phyloP scores from a whole-genome alignment of 1,140 invertebrate genomes.

The Elymnias hypermnestra region DNA sequence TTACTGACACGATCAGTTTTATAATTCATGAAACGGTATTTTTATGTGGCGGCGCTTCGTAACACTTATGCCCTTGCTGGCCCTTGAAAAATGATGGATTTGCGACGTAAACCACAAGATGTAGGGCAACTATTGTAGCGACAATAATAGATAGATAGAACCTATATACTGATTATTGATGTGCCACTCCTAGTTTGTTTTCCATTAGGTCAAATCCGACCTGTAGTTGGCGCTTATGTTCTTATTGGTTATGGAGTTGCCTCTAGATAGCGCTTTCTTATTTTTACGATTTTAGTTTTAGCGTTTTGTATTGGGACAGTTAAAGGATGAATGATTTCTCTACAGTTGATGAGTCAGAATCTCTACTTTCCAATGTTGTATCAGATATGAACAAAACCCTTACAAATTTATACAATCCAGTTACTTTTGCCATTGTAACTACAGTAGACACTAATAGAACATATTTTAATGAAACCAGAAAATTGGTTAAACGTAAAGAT shows the following conservation, averaged over 20 bases:
- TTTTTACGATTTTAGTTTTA: no score
- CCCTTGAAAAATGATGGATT: no score
- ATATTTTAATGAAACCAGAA: constrained; percentile 57
- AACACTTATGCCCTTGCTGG: no score
- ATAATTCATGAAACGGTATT: constrained; percentile 53
- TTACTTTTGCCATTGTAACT: constrained; percentile 54
- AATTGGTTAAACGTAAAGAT: constrained; percentile 64
- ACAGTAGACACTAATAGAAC: constrained; percentile 52
- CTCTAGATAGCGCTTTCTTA: no score
- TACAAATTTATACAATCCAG: constrained; percentile 55
- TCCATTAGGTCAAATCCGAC: no score
- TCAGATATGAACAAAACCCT: constrained; percentile 65
- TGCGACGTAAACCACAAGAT: no score
- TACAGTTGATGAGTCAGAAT: constrained; percentile 63
- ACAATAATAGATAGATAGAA: no score
- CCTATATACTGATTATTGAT: no score
- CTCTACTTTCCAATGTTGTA: constrained; percentile 55
- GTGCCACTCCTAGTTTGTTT: no score
- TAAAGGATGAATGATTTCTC: constrained; percentile 43
- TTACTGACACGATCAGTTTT: constrained; percentile 31
- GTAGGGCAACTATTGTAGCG: constrained; percentile 54
- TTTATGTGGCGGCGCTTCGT: constrained; percentile 37
- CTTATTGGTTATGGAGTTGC: no score
- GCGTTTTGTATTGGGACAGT: no score
- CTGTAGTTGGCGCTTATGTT: no score